Conservation (phyloP, 2,113 vertebrate species). For the Gambusia affinis region DNA sequence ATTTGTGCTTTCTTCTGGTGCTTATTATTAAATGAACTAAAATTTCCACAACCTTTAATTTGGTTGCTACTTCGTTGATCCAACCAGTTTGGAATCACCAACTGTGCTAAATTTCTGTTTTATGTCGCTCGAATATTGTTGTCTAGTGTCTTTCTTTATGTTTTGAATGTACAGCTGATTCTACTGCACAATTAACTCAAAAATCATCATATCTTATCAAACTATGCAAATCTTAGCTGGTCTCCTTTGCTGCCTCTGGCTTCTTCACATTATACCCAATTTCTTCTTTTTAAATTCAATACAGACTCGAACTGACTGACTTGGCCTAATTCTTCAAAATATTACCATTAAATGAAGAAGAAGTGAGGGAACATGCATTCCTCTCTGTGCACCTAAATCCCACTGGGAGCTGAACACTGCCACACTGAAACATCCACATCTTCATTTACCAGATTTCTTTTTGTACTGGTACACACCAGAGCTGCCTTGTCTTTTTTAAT, state of each 20-base stretch:
- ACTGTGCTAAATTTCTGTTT: too few species aligned
- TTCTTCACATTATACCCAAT: not conserved
- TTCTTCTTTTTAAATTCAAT: conserved; percentile 6
- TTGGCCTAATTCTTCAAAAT: conserved; percentile 47
- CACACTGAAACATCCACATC: conserved; percentile 50
- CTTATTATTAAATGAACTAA: too few species aligned
- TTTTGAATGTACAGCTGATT: too few species aligned
- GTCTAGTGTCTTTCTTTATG: too few species aligned
- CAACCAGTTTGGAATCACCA: too few species aligned
- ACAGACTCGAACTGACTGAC: conserved; percentile 6
- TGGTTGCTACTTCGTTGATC: too few species aligned
- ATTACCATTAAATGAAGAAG: conserved; percentile 5
- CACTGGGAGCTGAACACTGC: conserved; percentile 42
- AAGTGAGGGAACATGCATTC: conserved; percentile 21
- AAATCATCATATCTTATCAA: too few species aligned
- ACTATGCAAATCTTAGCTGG: too few species aligned
- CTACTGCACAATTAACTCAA: too few species aligned
- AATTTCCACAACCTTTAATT: too few species aligned
- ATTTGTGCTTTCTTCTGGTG: too few species aligned
- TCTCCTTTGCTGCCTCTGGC: not conserved
- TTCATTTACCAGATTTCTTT: conserved; percentile 18
- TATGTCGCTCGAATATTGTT: too few species aligned
- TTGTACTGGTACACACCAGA: not conserved
- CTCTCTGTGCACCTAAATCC: conserved; percentile 36
- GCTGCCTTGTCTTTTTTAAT: not conserved